Evolutionary conservation across 2,797 vertebrate genomes (phyloP), one percentile per base, ranked within the genome.

Genomic region (Poecilia velifera): DNA sequence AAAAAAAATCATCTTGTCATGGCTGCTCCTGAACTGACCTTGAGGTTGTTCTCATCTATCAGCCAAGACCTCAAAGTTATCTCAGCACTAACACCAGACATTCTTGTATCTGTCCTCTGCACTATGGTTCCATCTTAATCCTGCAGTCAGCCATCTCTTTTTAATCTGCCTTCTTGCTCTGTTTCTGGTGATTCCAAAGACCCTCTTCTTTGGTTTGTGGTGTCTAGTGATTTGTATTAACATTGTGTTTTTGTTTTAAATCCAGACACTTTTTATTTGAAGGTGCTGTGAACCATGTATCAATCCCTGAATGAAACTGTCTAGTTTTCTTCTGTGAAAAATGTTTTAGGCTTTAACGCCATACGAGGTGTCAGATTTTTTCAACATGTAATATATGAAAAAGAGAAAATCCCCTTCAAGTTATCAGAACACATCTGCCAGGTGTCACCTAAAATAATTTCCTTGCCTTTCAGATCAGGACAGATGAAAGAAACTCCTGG

Each of bases 11-110:
- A 79, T 86, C 75, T 82, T 79, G 82, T 84, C 86, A 76, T 87
- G 55, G 78, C 77, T 53, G 79, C 81, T 88, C 87, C 78, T 45
- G 16, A 79, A 66, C 83, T 81, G 89, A 93, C 92, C 91, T 92
- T 90, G 87, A 80, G 86, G 86, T 89, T 76, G 73, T 80, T 85
- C 84, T 87, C 88, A 89, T 91, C 87, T 81, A 80, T 90, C 88
- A 87, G 86, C 86, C n/a, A 1, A 43, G 79, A 76, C 74, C 76
- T 74, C n/a, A 0, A 53, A 53, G 47, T 88, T 92, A 91, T 93
- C 89, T 88, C 57, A 0, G 36, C 71, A 16, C 79, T 2, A 76
- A 82, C 83, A 83, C 88, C 82, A 84, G 82, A 85, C 84, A 83
- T 86, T 81, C 77, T 76, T 72, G 72, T 76, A 22, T 81, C 84